These are phyloP conservation scores for Pseudonaja textilis DNA, from an alignment of 2,113 vertebrate genomes.

Conservation along the genomic window DNA sequence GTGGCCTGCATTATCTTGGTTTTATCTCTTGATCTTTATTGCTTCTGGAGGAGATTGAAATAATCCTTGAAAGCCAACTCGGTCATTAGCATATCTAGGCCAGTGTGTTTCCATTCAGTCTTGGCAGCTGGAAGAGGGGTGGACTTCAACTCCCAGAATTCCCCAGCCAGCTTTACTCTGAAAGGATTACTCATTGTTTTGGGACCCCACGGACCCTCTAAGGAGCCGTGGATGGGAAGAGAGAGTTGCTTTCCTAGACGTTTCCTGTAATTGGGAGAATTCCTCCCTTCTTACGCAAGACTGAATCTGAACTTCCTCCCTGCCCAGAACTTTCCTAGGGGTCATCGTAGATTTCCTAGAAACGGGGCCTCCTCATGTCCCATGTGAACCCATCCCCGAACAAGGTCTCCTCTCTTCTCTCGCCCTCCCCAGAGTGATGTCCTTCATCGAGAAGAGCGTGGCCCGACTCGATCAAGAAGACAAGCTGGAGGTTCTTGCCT, in stretches of 20 bases:
- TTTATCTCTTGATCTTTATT: background rate
- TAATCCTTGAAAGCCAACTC: background rate
- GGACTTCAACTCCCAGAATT: background rate
- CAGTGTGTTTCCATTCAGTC: background rate
- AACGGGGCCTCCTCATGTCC: background rate
- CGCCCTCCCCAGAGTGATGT: conserved; percentile 44
- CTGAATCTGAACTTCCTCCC: background rate
- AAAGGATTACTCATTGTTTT: background rate
- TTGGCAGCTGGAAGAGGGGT: background rate
- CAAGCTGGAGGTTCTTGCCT: conserved; percentile 34
- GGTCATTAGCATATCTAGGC: background rate
- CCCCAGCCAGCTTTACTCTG: background rate
- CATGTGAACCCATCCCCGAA: rapidly evolving
- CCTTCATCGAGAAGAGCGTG: conserved; percentile 59
- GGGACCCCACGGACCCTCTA: background rate
- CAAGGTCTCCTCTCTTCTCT: background rate
- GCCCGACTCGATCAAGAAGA: conserved; percentile 35
- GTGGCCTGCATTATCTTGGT: background rate
- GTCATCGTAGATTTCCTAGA: background rate
- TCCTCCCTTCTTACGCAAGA: background rate
- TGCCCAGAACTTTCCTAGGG: background rate
- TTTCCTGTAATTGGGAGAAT: background rate
- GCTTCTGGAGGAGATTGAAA: background rate
- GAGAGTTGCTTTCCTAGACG: background rate
- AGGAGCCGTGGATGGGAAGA: background rate